A percentile compares a stretch with the other conserved stretches of the same genome.
These are phyloP conservation scores for Ibidorhyncha struthersii DNA, from an alignment of 2,113 vertebrate genomes.

Conservation along the genomic window DNA sequence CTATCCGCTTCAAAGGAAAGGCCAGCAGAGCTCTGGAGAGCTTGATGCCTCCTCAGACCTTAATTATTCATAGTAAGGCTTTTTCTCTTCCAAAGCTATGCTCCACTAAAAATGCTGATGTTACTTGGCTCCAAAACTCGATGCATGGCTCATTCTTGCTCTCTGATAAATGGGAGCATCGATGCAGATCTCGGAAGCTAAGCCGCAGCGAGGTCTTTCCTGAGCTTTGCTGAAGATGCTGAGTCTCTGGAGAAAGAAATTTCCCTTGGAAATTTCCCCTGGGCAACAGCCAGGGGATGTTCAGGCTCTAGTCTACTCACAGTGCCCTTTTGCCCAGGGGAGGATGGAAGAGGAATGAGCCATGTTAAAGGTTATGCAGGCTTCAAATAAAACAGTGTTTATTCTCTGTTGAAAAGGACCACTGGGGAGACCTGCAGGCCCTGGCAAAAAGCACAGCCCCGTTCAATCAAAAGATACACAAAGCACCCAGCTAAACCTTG, in stretches of 20 bases:
- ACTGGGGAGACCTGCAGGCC: background rate
- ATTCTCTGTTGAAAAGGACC: background rate
- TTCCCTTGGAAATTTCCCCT: background rate
- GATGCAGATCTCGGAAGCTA: background rate
- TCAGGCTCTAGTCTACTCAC: background rate
- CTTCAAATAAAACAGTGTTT: background rate
- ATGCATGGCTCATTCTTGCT: background rate
- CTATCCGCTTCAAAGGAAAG: background rate
- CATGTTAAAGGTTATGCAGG: background rate
- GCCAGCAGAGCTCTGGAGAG: background rate
- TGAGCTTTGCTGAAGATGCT: background rate
- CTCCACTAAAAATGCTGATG: constrained; percentile 24
- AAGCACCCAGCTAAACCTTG: background rate
- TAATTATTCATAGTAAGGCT: constrained; percentile 24
- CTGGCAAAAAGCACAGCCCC: background rate
- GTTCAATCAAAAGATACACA: background rate
- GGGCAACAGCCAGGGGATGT: background rate
- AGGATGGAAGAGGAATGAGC: background rate
- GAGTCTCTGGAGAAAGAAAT: background rate
- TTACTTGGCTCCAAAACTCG: background rate
- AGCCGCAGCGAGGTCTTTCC: background rate
- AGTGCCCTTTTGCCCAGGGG: background rate
- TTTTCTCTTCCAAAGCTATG: background rate
- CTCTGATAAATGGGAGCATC: background rate
- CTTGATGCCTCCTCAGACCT: background rate